These are phyloP conservation scores for Prolemur simus DNA, from an alignment of 2,113 vertebrate genomes.

Conservation along the genomic window DNA sequence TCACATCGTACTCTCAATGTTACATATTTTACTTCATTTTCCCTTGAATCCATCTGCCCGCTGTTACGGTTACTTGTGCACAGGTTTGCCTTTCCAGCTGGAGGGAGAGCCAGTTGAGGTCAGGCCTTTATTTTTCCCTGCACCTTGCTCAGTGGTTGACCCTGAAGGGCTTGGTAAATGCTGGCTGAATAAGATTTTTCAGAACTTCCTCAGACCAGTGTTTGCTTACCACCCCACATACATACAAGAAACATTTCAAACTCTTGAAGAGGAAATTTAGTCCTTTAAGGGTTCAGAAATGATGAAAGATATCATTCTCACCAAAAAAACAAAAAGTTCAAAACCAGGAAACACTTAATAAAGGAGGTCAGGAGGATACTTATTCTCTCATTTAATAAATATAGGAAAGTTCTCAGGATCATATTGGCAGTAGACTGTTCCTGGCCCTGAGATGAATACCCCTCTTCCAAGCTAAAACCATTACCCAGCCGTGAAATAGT, in stretches of 20 bases:
- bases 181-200: background rate
- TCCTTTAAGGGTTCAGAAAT: constrained; percentile 17
- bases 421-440: background rate
- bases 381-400: background rate
- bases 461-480: constrained; percentile 1
- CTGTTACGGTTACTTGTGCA: background rate
- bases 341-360: constrained; percentile 33
- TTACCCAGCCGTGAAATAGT: constrained; percentile 12
- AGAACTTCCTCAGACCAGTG: constrained; percentile 22
- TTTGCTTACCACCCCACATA: constrained; percentile 7
- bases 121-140: background rate
- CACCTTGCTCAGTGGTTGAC: background rate
- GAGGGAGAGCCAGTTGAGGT: background rate
- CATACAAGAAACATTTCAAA: background rate
- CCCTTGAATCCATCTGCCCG: background rate
- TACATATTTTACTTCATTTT: background rate
- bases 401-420: constrained; percentile 25
- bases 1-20: too few relatives aligned
- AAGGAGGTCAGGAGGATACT: background rate
- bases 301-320: background rate
- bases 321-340: background rate
- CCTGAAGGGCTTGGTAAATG: background rate
- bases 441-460: background rate
- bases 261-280: constrained; percentile 12
- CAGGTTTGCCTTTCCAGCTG: background rate